Evolutionary conservation across 2,113 vertebrate species (phyloP).

Genomic region (Morphnarchus princeps): DNA sequence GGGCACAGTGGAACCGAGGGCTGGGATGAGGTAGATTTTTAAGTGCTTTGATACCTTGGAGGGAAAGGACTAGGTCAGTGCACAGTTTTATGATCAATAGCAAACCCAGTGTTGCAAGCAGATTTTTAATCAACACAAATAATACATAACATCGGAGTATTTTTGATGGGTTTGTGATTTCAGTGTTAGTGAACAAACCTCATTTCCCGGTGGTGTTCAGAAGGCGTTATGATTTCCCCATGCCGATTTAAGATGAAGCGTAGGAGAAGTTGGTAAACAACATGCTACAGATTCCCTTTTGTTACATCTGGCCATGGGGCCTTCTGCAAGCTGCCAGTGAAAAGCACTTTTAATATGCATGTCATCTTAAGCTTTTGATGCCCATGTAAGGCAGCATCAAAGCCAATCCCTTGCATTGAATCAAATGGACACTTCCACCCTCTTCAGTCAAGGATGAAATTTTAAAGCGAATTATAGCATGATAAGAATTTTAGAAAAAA

Average conservation of each 20-base stretch:
- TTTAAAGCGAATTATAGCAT: not conserved
- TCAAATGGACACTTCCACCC: not conserved
- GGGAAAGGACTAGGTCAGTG: not conserved
- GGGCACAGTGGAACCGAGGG: not conserved
- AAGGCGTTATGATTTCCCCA: not conserved
- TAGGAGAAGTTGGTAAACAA: not conserved
- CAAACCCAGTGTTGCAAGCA: not conserved
- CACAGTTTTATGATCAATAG: not conserved
- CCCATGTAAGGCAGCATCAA: conserved; percentile 33
- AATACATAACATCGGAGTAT: not conserved
- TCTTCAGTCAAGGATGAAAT: conserved; percentile 8
- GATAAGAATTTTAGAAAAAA: not conserved
- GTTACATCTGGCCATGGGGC: not conserved
- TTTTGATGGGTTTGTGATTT: not conserved
- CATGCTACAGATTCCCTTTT: not conserved
- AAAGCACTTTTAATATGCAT: conserved; percentile 38
- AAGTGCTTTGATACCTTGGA: not conserved
- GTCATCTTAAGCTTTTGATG: conserved; percentile 47
- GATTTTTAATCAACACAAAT: not conserved
- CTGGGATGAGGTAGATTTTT: not conserved
- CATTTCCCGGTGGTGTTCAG: not conserved
- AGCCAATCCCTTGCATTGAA: not conserved
- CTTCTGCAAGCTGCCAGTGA: conserved; percentile 9
- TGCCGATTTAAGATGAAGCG: not conserved
- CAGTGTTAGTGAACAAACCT: not conserved